These are phyloP conservation scores for Notothenia coriiceps DNA, from an alignment of 2,113 vertebrate genomes.

Conservation along the genomic window DNA sequence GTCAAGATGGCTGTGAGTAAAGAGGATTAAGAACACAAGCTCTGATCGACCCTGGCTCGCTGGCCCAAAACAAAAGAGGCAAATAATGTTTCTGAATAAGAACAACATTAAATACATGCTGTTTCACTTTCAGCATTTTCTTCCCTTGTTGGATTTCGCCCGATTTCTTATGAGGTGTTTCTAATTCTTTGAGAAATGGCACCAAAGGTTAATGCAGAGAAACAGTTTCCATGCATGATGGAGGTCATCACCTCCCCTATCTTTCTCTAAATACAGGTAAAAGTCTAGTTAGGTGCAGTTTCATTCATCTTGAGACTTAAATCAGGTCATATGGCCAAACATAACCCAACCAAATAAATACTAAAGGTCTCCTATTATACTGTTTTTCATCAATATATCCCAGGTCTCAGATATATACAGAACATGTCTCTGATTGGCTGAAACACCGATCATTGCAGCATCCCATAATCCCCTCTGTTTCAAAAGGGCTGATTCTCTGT, in stretches of 20 bases:
- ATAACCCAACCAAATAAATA: not conserved
- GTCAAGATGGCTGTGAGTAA: conserved; percentile 32
- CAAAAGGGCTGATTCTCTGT: too few relatives aligned
- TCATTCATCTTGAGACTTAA: not conserved
- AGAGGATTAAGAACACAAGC: conserved; percentile 21
- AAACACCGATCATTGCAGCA: too few relatives aligned
- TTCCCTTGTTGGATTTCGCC: not conserved
- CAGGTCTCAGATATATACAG: too few relatives aligned
- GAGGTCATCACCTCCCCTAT: not conserved
- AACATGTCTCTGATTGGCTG: too few relatives aligned
- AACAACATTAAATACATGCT: not conserved
- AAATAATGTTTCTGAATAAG: not conserved
- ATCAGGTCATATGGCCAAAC: not conserved
- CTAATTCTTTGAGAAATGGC: not conserved
- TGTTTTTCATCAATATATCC: too few relatives aligned
- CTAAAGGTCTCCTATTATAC: too few relatives aligned
- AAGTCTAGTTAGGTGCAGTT: not conserved
- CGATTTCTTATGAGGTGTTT: not conserved
- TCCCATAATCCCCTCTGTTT: too few relatives aligned
- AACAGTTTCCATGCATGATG: not conserved
- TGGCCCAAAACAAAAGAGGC: conserved; percentile 3
- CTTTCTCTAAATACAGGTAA: not conserved
- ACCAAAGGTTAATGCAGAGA: not conserved
- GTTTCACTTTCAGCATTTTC: not conserved
- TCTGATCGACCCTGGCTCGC: conserved; percentile 1